phyloP scores from a whole-genome alignment of 1,140 invertebrate species.

The Saxidomus purpurata region DNA sequence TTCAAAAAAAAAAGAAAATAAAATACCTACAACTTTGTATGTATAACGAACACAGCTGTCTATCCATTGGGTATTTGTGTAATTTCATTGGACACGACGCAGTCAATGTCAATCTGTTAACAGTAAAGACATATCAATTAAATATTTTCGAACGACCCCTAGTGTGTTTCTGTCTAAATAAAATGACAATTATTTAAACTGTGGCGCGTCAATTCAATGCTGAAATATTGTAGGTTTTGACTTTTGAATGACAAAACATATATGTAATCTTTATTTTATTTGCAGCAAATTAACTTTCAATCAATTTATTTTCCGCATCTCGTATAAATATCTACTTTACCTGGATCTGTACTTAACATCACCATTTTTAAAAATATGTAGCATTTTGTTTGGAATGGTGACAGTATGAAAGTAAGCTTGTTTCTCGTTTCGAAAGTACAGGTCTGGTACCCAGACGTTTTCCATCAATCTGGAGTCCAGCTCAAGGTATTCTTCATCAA shows the following conservation, averaged over 20 bases:
- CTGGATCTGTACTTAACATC: conserved; percentile 80
- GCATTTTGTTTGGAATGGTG: conserved; percentile 86
- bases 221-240: too few relatives aligned
- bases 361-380: conserved; percentile 87
- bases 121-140: not conserved
- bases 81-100: conserved; percentile 14
- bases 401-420: conserved; percentile 86
- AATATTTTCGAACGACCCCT: not conserved
- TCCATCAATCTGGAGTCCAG: conserved; percentile 82
- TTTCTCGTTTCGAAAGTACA: conserved; percentile 87
- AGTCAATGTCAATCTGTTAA: not conserved
- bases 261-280: not conserved
- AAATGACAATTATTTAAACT: too few relatives aligned
- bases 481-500: conserved; percentile 74
- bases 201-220: too few relatives aligned
- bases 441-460: conserved; percentile 86
- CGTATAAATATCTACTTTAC: conserved; percentile 64
- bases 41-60: not conserved
- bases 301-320: not conserved
- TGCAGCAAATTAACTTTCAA: not conserved
- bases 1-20: not conserved
- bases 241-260: not conserved
- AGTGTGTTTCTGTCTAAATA: too few relatives aligned
- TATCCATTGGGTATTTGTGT: conserved; percentile 18
- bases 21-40: conserved; percentile 29